Base-by-base conservation (phyloP, 2,113 vertebrate species). In the Pseudopodoces humilis region DNA sequence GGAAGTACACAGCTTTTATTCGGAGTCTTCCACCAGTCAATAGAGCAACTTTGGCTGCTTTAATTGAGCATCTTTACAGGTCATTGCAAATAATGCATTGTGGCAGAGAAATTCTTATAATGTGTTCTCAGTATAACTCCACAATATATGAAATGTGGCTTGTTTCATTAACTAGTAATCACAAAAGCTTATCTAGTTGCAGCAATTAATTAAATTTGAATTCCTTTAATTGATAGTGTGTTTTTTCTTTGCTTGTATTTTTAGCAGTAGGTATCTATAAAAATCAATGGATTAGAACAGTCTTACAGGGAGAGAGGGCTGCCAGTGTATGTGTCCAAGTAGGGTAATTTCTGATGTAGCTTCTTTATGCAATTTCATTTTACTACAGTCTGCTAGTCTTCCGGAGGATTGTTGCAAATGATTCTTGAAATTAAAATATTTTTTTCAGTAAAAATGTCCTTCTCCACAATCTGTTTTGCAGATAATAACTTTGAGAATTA, bases 41-140 rank as follows among this genome's bases (percentile, higher is more conserved):
- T 96, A 97, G 98, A 97, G 98, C 98, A 65, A 99, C 99, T 5
- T 81, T 99, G 49, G 98, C 98, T 56, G 99, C 99, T 68, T 88
- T 99, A 91, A 98, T 99, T 81, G 99, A 99, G 93, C 99, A 99
- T 91, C 98, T 99, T 83, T 99, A 99, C 97, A 99, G 99, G 99
- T 99, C 72, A 94, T 94, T 95, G 37, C 62, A 88, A 77, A 84
- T 62, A 35, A 83, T 46, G 15, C 52, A 30, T 24, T 56, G 58
- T 71, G 70, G 72, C 22, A 44, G 85, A 86, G 39, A 91, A 79
- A 52, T 68, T 72, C n/a, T 44, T 74, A 27, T 71, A 27, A 83
- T 50, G 21, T 62, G 17, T 67, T 85, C 72, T 78, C 20, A 27
- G 30, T 72, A 24, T 78, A 82, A 62, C 41, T 65, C 46, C 53